Evolutionary conservation across 2,888 invertebrate genomes (phyloP), one percentile per base, ranked within the genome.

Genomic region (Lasioglossum villosulum): DNA sequence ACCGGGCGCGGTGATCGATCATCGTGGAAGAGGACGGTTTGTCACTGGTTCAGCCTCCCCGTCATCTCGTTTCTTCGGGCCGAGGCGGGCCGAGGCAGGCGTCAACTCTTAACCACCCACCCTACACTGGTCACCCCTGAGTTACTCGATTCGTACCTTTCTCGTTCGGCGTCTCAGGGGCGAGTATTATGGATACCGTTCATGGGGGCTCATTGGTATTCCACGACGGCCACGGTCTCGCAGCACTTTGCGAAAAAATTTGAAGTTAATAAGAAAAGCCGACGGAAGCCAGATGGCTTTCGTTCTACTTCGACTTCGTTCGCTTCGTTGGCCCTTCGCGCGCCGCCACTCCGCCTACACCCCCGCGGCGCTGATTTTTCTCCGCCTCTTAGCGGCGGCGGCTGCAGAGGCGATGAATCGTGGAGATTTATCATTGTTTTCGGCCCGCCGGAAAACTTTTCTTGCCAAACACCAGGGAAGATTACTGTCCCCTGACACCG

Each of bases 191-290:
- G 90, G 89, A 89, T 90, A 89, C 88, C 75, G 74, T 63, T 71
- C 52, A 71, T 16, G 81, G 88, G 86, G 88, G 87, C 92, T 95
- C 95, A 95, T 95, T 95, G 94, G 92, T 95, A 95, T 95, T 94
- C 95, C 88, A 80, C 39, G 82, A 12, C 39, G 86, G 88, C 92
- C 83, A 77, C 85, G 88, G 90, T 92, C 92, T 90, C 92, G 92
- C 92, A 90, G 91, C 93, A 93, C 94, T 94, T 94, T 93, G 91
- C 93, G 93, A 94, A 94, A 95, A 94, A 95, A 95, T 95, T 94
- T 93, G 91, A 94, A 94, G 94, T 95, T 95, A 95, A 95, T 95
- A 95, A 95, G 94, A 94, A 94, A 95, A 94, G 94, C 94, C 94
- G 93, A 90, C 91, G 92, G 92, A 90, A 93, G 93, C 87, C 88